Evolutionary conservation across 2,113 vertebrate species (phyloP).

Genomic region (Mesoclemmys tuberculata): DNA sequence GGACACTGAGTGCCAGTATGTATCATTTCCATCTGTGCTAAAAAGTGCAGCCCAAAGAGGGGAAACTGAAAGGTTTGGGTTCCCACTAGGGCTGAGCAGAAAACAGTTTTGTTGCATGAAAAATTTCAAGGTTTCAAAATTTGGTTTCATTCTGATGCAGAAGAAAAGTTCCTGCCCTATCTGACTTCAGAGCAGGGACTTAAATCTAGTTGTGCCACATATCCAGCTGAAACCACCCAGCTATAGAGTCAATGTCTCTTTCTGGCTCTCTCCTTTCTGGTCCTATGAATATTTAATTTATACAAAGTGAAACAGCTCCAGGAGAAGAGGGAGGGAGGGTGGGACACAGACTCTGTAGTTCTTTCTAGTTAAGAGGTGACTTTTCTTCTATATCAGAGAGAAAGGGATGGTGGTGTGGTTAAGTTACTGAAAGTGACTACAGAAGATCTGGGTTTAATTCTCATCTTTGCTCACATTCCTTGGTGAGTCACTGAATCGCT

Average conservation of each 20-base stretch:
- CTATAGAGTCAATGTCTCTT: neutral
- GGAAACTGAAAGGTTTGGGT: neutral
- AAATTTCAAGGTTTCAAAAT: neutral
- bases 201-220: neutral
- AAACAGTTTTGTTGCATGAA: neutral
- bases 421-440: neutral
- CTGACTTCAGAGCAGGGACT: neutral
- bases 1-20: neutral
- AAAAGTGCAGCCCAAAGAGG: neutral
- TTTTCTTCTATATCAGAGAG: neutral
- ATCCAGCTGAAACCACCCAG: neutral
- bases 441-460: conserved; percentile 2
- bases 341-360: neutral
- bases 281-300: neutral
- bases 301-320: neutral
- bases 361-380: neutral
- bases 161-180: neutral
- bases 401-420: rapidly evolving
- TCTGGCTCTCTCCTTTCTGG: neutral
- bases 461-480: conserved; percentile 31
- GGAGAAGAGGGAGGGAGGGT: neutral
- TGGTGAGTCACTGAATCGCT: conserved; percentile 54
- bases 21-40: neutral
- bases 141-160: neutral
- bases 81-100: neutral